Evolutionary conservation across 2,113 vertebrate species (phyloP).

Genomic region (Eira barbara): DNA sequence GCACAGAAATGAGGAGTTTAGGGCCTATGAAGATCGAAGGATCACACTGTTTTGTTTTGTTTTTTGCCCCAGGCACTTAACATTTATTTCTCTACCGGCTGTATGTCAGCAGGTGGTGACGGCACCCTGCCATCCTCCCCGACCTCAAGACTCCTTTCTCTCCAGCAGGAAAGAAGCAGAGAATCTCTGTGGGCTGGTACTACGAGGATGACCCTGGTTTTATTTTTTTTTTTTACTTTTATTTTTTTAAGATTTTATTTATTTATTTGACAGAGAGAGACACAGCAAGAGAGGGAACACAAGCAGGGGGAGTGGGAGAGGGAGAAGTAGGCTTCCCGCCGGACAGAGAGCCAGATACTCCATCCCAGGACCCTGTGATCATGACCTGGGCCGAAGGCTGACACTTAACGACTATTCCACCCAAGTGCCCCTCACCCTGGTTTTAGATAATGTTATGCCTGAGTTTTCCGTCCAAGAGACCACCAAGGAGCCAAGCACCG

Average conservation of each 20-base stretch:
- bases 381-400: too few species aligned
- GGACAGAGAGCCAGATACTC: too few species aligned
- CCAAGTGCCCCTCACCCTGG: background rate
- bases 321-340: too few species aligned
- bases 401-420: too few species aligned
- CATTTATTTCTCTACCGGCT: constrained; percentile 66
- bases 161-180: background rate
- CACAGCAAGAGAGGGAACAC: too few species aligned
- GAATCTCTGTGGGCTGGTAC: background rate
- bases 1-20: background rate
- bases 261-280: too few species aligned
- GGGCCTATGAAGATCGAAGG: background rate
- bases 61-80: background rate
- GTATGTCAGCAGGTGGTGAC: background rate
- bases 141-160: too few species aligned
- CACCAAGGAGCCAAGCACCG: too few species aligned
- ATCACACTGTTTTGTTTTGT: background rate
- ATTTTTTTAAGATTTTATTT: too few species aligned
- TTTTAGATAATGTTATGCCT: background rate
- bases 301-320: too few species aligned
- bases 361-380: too few species aligned
- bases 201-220: background rate
- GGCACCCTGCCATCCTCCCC: background rate
- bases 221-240: background rate
- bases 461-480: too few species aligned